phyloP scores from a whole-genome alignment of 2,113 vertebrate species.

The Salminus brasiliensis region DNA sequence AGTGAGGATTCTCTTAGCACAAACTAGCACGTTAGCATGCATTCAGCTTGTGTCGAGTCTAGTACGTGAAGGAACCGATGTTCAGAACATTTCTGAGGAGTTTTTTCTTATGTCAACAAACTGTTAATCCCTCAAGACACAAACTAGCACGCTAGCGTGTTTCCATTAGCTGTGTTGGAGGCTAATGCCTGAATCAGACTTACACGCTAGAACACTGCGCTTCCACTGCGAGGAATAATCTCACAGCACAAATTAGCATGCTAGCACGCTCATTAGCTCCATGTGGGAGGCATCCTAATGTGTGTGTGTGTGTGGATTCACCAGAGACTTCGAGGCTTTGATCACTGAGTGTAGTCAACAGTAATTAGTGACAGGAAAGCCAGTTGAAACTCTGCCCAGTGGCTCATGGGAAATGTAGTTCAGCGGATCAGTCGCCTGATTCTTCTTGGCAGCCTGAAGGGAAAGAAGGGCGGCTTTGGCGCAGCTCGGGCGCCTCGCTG shows the following conservation, averaged over 20 bases:
- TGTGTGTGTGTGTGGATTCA: constrained; percentile 47
- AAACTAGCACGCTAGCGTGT: too few species aligned
- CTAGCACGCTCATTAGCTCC: constrained; percentile 34
- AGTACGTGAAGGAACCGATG: too few species aligned
- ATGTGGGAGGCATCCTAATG: constrained; percentile 67
- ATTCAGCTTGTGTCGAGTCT: too few species aligned
- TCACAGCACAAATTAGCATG: constrained; percentile 39
- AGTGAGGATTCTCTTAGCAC: too few species aligned
- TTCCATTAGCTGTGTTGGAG: too few species aligned
- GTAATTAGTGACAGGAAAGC: constrained; percentile 65
- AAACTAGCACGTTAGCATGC: too few species aligned
- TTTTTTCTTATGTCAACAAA: too few species aligned
- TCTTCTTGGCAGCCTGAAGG: constrained; percentile 62
- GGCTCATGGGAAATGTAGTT: constrained; percentile 66
- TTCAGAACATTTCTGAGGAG: too few species aligned
- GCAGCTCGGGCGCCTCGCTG: constrained; percentile 63
- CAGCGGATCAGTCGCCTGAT: constrained; percentile 69
- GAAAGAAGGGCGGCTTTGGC: constrained; percentile 66
- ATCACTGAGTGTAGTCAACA: constrained; percentile 66
- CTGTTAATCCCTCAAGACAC: too few species aligned
- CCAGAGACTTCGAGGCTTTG: constrained; percentile 65
- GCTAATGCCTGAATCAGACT: too few species aligned
- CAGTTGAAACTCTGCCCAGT: constrained; percentile 68
- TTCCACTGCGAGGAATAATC: constrained; percentile 12
- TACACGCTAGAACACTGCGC: too few species aligned